A percentile compares a stretch with the other conserved stretches of the same genome.
phyloP scores from a whole-genome alignment of 53 echinoderm and acorn worm species.

The Hippasteria phrygiana region DNA sequence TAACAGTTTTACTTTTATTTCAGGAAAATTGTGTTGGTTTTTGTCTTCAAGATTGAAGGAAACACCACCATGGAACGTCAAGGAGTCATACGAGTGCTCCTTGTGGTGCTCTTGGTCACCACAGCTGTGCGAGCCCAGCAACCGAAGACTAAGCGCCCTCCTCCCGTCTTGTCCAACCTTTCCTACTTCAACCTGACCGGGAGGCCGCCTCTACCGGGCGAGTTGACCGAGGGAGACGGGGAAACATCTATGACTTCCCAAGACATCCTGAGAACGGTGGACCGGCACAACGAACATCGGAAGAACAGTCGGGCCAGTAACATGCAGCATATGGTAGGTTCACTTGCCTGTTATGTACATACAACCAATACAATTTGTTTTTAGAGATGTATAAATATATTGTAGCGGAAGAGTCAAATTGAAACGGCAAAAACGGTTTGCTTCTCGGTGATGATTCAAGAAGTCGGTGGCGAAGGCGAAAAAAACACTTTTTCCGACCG shows the following conservation, averaged over 20 bases:
- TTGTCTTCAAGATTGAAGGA: not conserved
- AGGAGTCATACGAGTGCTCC: not conserved
- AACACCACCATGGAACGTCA: not conserved
- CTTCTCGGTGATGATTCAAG: no score
- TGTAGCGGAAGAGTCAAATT: no score
- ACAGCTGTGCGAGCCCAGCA: not conserved
- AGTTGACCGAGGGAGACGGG: conserved; percentile 28
- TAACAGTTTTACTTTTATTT: no score
- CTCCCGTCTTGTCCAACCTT: conserved; percentile 26
- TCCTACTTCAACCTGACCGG: conserved; percentile 39
- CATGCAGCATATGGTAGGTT: conserved; percentile 72
- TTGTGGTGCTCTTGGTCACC: not conserved
- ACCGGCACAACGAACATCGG: conserved; percentile 65
- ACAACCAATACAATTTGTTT: no score
- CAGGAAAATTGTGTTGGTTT: no score
- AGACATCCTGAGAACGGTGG: conserved; percentile 58
- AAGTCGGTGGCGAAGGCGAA: no score
- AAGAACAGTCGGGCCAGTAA: conserved; percentile 61
- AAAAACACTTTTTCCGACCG: no score
- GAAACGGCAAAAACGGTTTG: no score
- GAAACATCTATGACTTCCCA: conserved; percentile 27
- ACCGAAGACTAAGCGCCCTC: conserved; percentile 40
- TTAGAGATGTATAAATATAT: no score
- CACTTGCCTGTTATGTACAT: not conserved
- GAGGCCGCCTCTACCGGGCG: conserved; percentile 1